phyloP scores from a whole-genome alignment of 2,888 invertebrate species.

The Conchocele bisecta region DNA sequence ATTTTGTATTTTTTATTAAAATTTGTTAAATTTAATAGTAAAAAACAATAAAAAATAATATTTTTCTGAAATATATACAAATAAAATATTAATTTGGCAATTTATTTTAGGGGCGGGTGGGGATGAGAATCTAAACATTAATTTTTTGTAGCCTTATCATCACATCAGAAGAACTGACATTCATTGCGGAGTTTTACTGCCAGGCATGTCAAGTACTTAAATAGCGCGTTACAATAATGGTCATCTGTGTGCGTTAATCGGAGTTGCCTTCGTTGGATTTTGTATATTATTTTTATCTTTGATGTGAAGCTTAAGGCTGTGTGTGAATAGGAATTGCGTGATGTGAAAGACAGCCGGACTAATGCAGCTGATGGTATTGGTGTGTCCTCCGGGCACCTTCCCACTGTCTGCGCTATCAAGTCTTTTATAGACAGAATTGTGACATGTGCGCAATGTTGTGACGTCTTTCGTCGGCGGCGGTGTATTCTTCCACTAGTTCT shows the following conservation, averaged over 20 bases:
- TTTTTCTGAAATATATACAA: too few relatives aligned
- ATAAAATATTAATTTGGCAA: too few relatives aligned
- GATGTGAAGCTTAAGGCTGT: slow-evolving; percentile 35
- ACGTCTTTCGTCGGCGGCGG: slow-evolving; percentile 51
- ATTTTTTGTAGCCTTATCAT: slow-evolving; percentile 42
- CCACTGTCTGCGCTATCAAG: slow-evolving; percentile 31
- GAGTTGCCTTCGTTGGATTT: slow-evolving; percentile 46
- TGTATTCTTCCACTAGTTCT: slow-evolving; percentile 23
- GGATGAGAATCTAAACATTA: too few relatives aligned
- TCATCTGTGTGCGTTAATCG: slow-evolving; percentile 33
- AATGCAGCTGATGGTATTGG: slow-evolving; percentile 41
- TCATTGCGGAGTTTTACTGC: slow-evolving; percentile 8
- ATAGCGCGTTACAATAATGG: slow-evolving; percentile 37
- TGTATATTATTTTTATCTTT: slow-evolving; percentile 33
- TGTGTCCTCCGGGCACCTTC: slow-evolving; percentile 40
- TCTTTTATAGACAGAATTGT: slow-evolving; percentile 38
- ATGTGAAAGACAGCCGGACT: slow-evolving; percentile 41
- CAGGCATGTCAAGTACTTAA: slow-evolving; percentile 28
- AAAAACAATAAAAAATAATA: too few relatives aligned
- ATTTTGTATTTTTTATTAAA: too few relatives aligned
- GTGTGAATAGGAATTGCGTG: slow-evolving; percentile 37
- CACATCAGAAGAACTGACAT: slow-evolving; percentile 12
- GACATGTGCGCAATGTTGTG: slow-evolving; percentile 41
- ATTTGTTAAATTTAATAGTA: too few relatives aligned
- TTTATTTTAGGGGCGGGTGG: too few relatives aligned